These are phyloP conservation scores for Mastomys coucha DNA, from an alignment of 2,113 vertebrate species.

Conservation along the genomic window DNA sequence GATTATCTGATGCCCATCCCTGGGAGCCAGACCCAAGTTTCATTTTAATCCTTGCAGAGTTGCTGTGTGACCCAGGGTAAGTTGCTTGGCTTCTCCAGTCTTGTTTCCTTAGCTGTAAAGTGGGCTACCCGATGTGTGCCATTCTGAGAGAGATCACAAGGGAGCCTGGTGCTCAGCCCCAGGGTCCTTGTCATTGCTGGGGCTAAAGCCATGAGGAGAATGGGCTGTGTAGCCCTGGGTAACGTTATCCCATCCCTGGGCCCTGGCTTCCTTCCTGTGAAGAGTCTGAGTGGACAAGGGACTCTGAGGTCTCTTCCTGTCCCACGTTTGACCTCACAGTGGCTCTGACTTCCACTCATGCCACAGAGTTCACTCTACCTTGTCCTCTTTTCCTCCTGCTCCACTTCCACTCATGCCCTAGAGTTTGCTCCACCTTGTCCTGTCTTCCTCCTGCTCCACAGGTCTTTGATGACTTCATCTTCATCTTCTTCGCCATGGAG, in stretches of 20 bases:
- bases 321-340: background rate
- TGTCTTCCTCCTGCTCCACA: constrained; percentile 57
- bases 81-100: background rate
- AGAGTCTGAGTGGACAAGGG: background rate
- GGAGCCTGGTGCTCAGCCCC: background rate
- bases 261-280: background rate
- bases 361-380: background rate
- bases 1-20: background rate
- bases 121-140: too few relatives aligned
- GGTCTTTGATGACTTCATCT: constrained; percentile 92
- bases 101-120: background rate
- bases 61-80: background rate
- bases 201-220: background rate
- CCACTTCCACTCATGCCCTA: background rate
- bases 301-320: background rate
- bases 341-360: background rate
- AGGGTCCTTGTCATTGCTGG: background rate
- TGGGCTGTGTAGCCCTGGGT: background rate
- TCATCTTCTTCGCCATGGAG: constrained; percentile 97
- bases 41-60: background rate
- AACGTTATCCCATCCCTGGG: background rate
- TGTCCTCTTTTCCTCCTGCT: background rate
- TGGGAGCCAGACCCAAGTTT: background rate
- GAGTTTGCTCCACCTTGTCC: background rate
- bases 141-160: background rate